Evolutionary conservation across 2,113 vertebrate genomes (phyloP).

Genomic region (Bucco capensis): DNA sequence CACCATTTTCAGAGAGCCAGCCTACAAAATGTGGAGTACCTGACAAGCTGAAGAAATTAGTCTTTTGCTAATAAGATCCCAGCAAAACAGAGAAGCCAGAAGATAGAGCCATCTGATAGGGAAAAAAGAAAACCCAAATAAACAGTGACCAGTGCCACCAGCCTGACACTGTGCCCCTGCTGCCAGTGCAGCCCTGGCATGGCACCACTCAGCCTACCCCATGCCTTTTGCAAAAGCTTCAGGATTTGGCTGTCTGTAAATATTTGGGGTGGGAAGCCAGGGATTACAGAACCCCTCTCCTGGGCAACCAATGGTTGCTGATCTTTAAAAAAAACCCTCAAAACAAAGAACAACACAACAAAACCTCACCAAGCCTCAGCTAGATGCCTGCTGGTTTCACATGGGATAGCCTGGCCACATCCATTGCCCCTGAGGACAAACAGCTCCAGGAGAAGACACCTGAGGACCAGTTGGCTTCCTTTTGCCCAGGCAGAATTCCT

Average conservation of each 20-base stretch:
- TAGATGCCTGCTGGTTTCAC: background rate
- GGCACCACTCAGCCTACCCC: background rate
- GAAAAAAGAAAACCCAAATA: background rate
- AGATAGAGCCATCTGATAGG: background rate
- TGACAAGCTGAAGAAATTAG: background rate
- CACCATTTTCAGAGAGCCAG: background rate
- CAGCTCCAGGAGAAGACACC: background rate
- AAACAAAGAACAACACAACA: background rate
- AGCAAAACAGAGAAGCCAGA: background rate
- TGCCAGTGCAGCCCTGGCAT: background rate
- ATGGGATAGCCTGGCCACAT: background rate
- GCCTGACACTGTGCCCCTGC: background rate
- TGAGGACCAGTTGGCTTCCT: background rate
- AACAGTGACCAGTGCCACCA: background rate
- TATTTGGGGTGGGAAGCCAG: conserved; percentile 18
- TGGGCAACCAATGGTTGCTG: conserved; percentile 22
- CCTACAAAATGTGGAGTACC: background rate
- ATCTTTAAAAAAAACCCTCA: background rate
- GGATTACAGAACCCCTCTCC: conserved; percentile 23
- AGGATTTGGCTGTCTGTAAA: background rate
- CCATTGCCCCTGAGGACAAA: background rate
- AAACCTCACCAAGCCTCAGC: background rate
- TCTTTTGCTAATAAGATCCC: background rate
- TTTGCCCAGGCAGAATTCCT: background rate
- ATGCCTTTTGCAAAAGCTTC: background rate